Percentiles rank a stretch among this genome's conserved stretches.
Evolutionary conservation across 2,888 invertebrate genomes (phyloP).

Genomic region (Eupelmus urozonus): DNA sequence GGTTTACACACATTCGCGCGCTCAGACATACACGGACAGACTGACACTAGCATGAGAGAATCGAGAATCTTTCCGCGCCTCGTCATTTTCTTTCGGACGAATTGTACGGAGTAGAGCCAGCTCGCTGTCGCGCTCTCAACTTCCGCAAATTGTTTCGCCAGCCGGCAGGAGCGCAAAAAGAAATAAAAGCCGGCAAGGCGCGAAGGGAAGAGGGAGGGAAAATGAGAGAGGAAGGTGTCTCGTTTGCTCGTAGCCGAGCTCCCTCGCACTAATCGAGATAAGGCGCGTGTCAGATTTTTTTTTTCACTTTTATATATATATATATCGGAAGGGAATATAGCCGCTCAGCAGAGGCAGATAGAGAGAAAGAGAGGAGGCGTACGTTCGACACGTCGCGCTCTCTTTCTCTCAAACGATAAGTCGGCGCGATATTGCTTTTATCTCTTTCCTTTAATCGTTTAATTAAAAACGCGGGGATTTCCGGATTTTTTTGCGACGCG

Average conservation of each 20-base stretch:
- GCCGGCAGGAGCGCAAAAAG: no score
- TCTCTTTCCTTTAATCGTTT: slow-evolving; percentile 10
- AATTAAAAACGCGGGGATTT: slow-evolving; percentile 15
- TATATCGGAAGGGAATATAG: no score
- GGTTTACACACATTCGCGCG: no score
- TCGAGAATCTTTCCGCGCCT: slow-evolving; percentile 37
- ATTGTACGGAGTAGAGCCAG: slow-evolving; percentile 40
- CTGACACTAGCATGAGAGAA: slow-evolving; percentile 30
- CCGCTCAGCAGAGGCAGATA: neutral
- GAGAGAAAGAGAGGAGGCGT: neutral
- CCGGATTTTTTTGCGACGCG: neutral
- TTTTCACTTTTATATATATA: neutral
- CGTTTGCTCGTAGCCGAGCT: no score
- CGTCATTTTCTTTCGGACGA: slow-evolving; percentile 55
- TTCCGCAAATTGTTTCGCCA: slow-evolving; percentile 24
- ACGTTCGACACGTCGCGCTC: slow-evolving; percentile 6
- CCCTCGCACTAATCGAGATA: slow-evolving; percentile 26
- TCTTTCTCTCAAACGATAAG: neutral
- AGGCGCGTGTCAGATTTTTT: slow-evolving; percentile 38
- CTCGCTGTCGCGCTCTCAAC: slow-evolving; percentile 3
- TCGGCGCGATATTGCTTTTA: neutral
- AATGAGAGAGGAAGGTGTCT: slow-evolving; percentile 7
- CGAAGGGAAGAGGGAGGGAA: slow-evolving; percentile 38
- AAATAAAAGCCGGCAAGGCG: no score
- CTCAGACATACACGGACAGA: neutral